Base-by-base conservation (phyloP, 2,797 vertebrate genomes). In the Hydrolagus colliei region DNA sequence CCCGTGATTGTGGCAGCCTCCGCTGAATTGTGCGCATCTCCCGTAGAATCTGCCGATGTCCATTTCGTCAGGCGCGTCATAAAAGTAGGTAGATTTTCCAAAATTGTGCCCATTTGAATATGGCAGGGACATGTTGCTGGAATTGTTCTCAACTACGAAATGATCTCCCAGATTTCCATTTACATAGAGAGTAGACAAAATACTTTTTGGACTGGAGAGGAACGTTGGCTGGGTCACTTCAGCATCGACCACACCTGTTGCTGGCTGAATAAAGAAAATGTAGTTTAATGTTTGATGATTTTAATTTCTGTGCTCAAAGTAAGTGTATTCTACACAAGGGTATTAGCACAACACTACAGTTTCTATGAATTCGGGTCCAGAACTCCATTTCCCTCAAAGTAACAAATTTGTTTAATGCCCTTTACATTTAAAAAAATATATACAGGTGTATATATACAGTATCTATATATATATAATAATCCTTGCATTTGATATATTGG, bases 251-350 rank as follows among this genome's bases (percentile, higher is more conserved):
- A 90, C 89, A 87, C 89, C 91, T 92, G 92, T 86, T 74, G 89
- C 87, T 89, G 87, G 87, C 94, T 95, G 86, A 88, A 89, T 89
- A 73, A 87, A 65, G 88, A 78, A n/a, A 12, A 20, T 12, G 2
- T 71, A 18, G 68, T 76, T 59, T 76, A 59, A 61, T 61, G 61
- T 59, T 14, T 77, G 61, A 77, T 20, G 65, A 63, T 79, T 63
- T 79, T 52, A 0, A 52, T 52, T 52, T 52, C 41, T 52, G 41
- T 6, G 41, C 41, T 52, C 41, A 52, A 52, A 52, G 27, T 27
- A 27, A 52, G 41, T 52, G 41, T 52, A 52, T 52, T 52, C 41
- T 3, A 52, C 41, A 52, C 41, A 52, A 52, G 27, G 27, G 27
- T 27, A 27, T 27, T 27, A 27, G 41, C 41, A 52, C 41, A 52